A percentile compares a stretch with the other conserved stretches of the same genome.
Evolutionary conservation across 2,797 vertebrate genomes (phyloP).

Genomic region (Schizopygopsis pylzovi): DNA sequence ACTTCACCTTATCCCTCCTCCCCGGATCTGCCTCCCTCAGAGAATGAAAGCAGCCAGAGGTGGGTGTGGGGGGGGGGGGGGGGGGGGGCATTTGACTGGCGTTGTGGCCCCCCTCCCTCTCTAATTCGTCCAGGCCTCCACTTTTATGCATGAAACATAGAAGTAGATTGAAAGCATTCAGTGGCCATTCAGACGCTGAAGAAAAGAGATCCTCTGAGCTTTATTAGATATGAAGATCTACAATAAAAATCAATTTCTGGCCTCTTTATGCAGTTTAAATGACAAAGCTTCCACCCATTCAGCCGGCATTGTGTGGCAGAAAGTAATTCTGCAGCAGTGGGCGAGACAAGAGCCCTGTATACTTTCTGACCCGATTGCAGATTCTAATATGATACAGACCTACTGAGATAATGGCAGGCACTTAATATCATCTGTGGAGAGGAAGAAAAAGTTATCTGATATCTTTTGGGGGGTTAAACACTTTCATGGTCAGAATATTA

Average conservation of each 20-base stretch:
- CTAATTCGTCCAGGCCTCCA: conserved; percentile 78
- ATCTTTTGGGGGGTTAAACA: conserved; percentile 96
- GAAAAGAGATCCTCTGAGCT: conserved; percentile 99
- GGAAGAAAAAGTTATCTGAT: conserved; percentile 97
- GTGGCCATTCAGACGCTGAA: conserved; percentile 97
- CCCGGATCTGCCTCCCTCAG: conserved; percentile 85
- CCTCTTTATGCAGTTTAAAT: conserved; percentile 99
- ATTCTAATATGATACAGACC: conserved; percentile 99
- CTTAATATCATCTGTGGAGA: conserved; percentile 93
- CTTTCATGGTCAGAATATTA: conserved; percentile 92
- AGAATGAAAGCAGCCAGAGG: conserved; percentile 63
- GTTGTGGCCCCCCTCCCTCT: conserved; percentile 68
- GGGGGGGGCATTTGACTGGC: conserved; percentile 70
- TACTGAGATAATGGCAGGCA: conserved; percentile 98
- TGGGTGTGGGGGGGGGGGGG: background rate
- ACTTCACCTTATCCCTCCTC: conserved; percentile 80
- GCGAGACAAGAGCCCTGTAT: conserved; percentile 89
- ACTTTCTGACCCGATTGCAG: conserved; percentile 97
- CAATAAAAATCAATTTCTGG: conserved; percentile 99
- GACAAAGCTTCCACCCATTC: conserved; percentile 99
- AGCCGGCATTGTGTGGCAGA: conserved; percentile 94
- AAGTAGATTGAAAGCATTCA: conserved; percentile 99
- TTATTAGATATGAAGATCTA: conserved; percentile 99
- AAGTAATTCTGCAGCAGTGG: conserved; percentile 98
- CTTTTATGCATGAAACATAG: conserved; percentile 99